Evolutionary conservation across 2,888 invertebrate species (phyloP).

Genomic region (Phyllotreta cruciferae): DNA sequence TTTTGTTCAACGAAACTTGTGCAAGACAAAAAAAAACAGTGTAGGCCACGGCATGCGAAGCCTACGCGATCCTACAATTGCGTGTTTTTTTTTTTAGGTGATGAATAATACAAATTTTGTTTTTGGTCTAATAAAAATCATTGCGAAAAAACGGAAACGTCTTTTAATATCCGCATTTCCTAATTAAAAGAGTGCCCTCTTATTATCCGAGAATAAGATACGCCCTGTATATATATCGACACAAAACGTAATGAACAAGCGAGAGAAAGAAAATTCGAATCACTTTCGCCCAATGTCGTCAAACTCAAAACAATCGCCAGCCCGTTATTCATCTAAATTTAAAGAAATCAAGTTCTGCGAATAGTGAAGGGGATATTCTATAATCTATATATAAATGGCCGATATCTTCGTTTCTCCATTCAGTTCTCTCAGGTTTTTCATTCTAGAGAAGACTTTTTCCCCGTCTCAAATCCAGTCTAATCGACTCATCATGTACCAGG

Average conservation of each 20-base stretch:
- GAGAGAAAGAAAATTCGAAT: constrained; percentile 33
- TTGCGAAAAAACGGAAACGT: no score
- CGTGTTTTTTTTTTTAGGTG: background rate
- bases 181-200: no score
- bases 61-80: no score
- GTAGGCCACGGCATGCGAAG: no score
- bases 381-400: background rate
- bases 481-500: background rate
- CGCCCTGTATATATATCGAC: no score
- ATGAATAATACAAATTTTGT: constrained; percentile 16
- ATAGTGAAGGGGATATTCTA: constrained; percentile 25
- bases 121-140: constrained; percentile 26
- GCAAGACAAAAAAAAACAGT: no score
- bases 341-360: constrained; percentile 11
- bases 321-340: constrained; percentile 14
- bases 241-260: no score
- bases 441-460: background rate
- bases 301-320: constrained; percentile 30
- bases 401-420: background rate
- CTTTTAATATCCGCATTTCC: no score
- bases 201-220: no score
- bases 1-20: background rate
- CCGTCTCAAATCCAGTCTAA: background rate
- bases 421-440: no score
- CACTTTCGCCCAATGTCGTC: constrained; percentile 42